phyloP scores from a whole-genome alignment of 2,888 invertebrate species.

The Leptura quadrifasciata region DNA sequence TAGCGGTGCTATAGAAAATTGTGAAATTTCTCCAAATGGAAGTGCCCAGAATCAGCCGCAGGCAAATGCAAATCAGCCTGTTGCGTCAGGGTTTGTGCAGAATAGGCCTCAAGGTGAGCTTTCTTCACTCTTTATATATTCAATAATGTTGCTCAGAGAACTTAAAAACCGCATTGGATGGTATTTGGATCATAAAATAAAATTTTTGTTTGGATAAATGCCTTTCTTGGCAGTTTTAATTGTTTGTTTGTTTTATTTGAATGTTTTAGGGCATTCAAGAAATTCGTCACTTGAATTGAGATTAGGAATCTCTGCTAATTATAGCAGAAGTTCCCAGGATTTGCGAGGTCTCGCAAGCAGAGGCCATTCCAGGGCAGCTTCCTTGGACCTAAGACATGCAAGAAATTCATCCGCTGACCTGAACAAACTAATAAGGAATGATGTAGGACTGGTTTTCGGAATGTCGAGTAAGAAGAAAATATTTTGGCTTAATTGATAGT shows the following conservation, averaged over 20 bases:
- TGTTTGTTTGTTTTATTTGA: constrained; percentile 9
- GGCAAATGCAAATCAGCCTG: constrained; percentile 34
- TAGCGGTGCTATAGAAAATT: constrained; percentile 42
- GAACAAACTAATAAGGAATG: constrained; percentile 83
- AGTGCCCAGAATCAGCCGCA: constrained; percentile 44
- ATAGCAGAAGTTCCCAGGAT: constrained; percentile 74
- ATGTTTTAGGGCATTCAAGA: constrained; percentile 79
- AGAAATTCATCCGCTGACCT: constrained; percentile 85
- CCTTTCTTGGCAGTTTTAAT: background rate
- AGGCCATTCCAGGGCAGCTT: constrained; percentile 89
- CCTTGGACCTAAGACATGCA: constrained; percentile 85
- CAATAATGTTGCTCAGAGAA: too few relatives aligned
- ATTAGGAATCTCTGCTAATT: constrained; percentile 72
- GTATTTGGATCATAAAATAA: too few relatives aligned
- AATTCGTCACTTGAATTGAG: constrained; percentile 90
- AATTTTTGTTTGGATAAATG: background rate
- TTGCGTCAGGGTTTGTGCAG: constrained; percentile 53
- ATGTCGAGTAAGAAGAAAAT: constrained; percentile 63
- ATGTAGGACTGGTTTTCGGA: constrained; percentile 83
- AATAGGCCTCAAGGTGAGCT: constrained; percentile 58
- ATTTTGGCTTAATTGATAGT: background rate
- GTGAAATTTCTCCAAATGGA: constrained; percentile 45
- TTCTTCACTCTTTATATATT: too few relatives aligned
- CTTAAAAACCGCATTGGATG: too few relatives aligned
- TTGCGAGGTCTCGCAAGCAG: constrained; percentile 72